A percentile compares a stretch with the other conserved stretches of the same genome.
Evolutionary conservation across 2,113 vertebrate species (phyloP).

Genomic region (Glaucidium brasilianum): DNA sequence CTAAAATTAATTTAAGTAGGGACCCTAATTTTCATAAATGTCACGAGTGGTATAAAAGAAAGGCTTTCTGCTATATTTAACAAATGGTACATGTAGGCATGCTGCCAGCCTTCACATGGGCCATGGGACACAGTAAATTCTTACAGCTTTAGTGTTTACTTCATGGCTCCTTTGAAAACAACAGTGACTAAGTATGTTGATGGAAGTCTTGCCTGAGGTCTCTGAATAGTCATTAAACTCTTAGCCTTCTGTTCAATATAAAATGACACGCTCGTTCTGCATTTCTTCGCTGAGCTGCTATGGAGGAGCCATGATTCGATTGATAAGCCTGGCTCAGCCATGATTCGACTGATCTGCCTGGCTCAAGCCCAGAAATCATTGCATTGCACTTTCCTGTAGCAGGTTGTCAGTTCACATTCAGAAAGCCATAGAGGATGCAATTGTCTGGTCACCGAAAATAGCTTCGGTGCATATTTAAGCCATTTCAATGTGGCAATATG

Average conservation of each 20-base stretch:
- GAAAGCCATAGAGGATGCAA: not conserved
- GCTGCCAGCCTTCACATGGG: not conserved
- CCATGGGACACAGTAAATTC: not conserved
- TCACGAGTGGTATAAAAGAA: not conserved
- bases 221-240: not conserved
- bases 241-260: conserved; percentile 13
- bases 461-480: conserved; percentile 10
- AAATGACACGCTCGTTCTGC: not conserved
- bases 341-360: conserved; percentile 26
- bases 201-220: conserved; percentile 5
- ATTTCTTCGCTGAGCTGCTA: not conserved
- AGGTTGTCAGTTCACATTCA: conserved; percentile 18
- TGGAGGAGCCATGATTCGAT: conserved; percentile 1
- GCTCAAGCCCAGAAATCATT: conserved; percentile 7
- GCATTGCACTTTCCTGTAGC: not conserved
- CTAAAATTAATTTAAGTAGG: not conserved
- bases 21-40: not conserved
- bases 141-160: not conserved
- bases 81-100: not conserved
- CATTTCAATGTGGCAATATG: not conserved
- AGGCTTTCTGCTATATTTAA: not conserved
- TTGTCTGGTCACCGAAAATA: conserved; percentile 42
- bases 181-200: not conserved
- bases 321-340: conserved; percentile 38
- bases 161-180: conserved; percentile 11